These are phyloP conservation scores for Druon quercuslanigerum DNA, from an alignment of 1,140 invertebrate species.

Conservation along the genomic window DNA sequence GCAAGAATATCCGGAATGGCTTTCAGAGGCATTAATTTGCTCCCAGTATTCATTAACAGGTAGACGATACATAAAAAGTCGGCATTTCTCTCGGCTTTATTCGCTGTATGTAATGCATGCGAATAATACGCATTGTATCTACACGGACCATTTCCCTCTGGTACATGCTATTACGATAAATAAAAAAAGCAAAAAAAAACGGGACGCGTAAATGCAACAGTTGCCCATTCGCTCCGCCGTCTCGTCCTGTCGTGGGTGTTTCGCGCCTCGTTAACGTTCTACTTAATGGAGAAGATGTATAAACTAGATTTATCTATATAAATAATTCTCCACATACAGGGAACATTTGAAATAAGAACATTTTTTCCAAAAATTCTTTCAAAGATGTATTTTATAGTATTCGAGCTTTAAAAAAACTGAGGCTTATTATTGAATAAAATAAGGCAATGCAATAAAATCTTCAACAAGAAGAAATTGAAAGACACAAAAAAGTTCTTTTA, in stretches of 20 bases:
- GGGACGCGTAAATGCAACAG: conserved; percentile 14
- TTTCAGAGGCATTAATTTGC: conserved; percentile 26
- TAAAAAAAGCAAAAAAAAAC: conserved; percentile 3
- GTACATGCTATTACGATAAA: neutral
- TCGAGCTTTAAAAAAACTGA: too few species aligned
- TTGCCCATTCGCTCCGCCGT: neutral
- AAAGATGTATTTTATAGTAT: too few species aligned
- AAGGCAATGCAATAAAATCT: too few species aligned
- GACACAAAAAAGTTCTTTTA: too few species aligned
- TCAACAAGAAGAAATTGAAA: too few species aligned
- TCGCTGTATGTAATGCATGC: conserved; percentile 1
- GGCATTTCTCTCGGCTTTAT: conserved; percentile 1
- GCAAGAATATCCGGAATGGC: conserved; percentile 16
- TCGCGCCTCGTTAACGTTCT: conserved; percentile 23
- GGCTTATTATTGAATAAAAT: too few species aligned
- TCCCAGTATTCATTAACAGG: conserved; percentile 7
- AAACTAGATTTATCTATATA: neutral
- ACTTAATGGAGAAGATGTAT: neutral
- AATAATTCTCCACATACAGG: too few species aligned
- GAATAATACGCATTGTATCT: conserved; percentile 11
- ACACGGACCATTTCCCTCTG: neutral
- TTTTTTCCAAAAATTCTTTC: too few species aligned
- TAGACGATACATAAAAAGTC: conserved; percentile 8
- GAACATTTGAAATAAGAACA: too few species aligned
- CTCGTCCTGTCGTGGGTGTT: conserved; percentile 20